These are phyloP conservation scores for Oscheius myriophilus DNA, from an alignment of 2,888 invertebrate species.

Conservation along the genomic window DNA sequence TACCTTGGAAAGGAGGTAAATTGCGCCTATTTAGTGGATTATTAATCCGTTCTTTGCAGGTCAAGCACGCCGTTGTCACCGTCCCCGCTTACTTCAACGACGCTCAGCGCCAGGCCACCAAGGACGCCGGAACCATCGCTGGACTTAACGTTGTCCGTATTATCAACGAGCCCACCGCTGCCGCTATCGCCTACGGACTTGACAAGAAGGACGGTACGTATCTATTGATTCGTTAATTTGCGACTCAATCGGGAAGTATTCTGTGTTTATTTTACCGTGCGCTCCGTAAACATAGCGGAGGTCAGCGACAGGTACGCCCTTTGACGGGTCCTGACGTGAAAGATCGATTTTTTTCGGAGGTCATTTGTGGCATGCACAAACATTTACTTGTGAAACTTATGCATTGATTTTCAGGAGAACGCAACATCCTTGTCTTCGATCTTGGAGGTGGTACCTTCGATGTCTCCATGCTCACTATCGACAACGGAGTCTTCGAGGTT, in stretches of 20 bases:
- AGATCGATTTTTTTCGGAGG: not conserved
- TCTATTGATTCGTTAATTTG: not conserved
- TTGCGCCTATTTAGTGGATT: not conserved
- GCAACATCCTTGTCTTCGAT: conserved; percentile 97
- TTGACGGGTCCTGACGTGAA: not conserved
- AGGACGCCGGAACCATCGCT: conserved; percentile 94
- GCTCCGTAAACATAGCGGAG: conserved; percentile 28
- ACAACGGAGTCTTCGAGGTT: conserved; percentile 95
- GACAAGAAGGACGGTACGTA: conserved; percentile 71
- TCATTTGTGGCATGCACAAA: not conserved
- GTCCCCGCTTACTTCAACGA: conserved; percentile 99
- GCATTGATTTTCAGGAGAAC: conserved; percentile 74
- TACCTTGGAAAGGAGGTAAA: conserved; percentile 77
- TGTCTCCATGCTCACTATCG: conserved; percentile 97
- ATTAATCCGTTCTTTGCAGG: conserved; percentile 67
- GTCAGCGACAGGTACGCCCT: conserved; percentile 32
- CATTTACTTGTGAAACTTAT: not conserved
- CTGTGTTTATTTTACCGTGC: conserved; percentile 30
- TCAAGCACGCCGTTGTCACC: conserved; percentile 86
- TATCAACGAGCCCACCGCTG: conserved; percentile 85
- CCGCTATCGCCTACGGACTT: conserved; percentile 70
- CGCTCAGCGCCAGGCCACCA: conserved; percentile 86
- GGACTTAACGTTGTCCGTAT: conserved; percentile 76
- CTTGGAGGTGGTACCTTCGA: conserved; percentile 99
- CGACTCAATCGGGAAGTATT: conserved; percentile 4